A percentile compares a stretch with the other conserved stretches of the same genome.
phyloP scores from a whole-genome alignment of 1,140 invertebrate species.

The Drosophila repleta region DNA sequence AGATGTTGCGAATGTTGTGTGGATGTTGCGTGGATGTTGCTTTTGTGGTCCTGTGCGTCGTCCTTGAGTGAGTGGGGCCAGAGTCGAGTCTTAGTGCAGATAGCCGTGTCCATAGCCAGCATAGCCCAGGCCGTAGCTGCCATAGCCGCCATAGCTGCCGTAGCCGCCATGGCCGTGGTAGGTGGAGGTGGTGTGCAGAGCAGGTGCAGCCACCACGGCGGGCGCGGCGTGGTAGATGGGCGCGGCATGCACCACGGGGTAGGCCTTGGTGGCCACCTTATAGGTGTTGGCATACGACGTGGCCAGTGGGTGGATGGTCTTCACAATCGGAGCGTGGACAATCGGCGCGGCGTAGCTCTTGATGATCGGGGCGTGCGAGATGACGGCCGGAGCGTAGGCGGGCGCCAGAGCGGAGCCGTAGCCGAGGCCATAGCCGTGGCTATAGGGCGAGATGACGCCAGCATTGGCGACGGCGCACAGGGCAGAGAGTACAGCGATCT shows the following conservation, averaged over 20 bases:
- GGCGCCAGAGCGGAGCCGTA: slow-evolving; percentile 51
- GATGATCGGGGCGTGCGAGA: slow-evolving; percentile 76
- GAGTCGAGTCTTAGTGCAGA: slow-evolving; percentile 55
- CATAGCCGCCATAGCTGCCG: slow-evolving; percentile 50
- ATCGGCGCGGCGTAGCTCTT: slow-evolving; percentile 79
- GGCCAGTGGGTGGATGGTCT: slow-evolving; percentile 83
- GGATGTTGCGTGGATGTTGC: slow-evolving; percentile 7
- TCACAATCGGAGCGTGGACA: slow-evolving; percentile 75
- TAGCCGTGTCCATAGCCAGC: slow-evolving; percentile 61
- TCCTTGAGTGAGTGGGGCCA: slow-evolving; percentile 27
- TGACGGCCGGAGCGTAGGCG: slow-evolving; percentile 62
- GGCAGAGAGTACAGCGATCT: slow-evolving; percentile 76
- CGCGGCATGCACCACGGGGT: slow-evolving; percentile 78
- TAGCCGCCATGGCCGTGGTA: slow-evolving; percentile 59
- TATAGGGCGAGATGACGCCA: slow-evolving; percentile 72
- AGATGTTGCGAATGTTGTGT: slow-evolving; percentile 3
- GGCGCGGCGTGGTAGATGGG: slow-evolving; percentile 70
- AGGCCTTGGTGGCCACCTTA: slow-evolving; percentile 84
- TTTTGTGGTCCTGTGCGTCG: slow-evolving; percentile 34
- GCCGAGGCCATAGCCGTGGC: slow-evolving; percentile 64
- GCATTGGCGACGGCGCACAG: slow-evolving; percentile 79
- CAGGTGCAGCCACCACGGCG: slow-evolving; percentile 71
- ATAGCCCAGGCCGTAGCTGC: slow-evolving; percentile 60
- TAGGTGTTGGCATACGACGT: slow-evolving; percentile 87
- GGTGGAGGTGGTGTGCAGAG: slow-evolving; percentile 74